Conservation (phyloP, 2,797 vertebrate species). For the Manis crassicaudata region DNA sequence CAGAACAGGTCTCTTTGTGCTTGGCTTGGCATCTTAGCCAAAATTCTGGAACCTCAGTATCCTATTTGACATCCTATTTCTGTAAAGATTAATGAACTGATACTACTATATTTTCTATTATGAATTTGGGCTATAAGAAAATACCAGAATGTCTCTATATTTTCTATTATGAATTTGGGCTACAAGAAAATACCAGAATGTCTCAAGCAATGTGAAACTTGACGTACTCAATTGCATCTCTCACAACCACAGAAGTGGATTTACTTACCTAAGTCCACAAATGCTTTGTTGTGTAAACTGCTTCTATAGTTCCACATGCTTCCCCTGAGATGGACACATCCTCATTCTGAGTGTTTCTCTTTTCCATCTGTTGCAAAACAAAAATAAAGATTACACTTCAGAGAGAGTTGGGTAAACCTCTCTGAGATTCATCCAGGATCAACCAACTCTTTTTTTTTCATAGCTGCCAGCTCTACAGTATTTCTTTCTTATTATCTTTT, state of each 20-base stretch:
- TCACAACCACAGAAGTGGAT: not conserved
- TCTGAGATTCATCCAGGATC: not conserved
- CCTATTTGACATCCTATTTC: not conserved
- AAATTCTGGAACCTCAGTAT: constrained; percentile 6
- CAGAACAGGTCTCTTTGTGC: not conserved
- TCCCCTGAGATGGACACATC: not conserved
- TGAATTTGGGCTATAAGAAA: not conserved
- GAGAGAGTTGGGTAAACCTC: not conserved
- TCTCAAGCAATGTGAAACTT: not conserved
- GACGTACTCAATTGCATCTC: not conserved
- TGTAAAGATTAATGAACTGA: not conserved
- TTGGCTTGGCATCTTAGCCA: constrained; percentile 13
- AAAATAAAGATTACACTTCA: not conserved
- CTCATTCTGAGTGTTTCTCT: not conserved
- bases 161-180: not conserved
- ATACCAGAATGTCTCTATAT: not conserved
- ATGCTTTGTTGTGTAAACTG: not conserved
- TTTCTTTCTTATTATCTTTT: not conserved
- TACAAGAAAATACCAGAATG: not conserved
- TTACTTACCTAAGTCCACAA: not conserved
- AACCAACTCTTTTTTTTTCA: not conserved
- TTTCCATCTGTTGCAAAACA: not conserved
- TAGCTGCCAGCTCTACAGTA: not conserved
- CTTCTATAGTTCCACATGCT: not conserved
- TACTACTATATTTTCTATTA: not conserved